Evolutionary conservation across 2,797 vertebrate species (phyloP).

Genomic region (Xerus rutilus): DNA sequence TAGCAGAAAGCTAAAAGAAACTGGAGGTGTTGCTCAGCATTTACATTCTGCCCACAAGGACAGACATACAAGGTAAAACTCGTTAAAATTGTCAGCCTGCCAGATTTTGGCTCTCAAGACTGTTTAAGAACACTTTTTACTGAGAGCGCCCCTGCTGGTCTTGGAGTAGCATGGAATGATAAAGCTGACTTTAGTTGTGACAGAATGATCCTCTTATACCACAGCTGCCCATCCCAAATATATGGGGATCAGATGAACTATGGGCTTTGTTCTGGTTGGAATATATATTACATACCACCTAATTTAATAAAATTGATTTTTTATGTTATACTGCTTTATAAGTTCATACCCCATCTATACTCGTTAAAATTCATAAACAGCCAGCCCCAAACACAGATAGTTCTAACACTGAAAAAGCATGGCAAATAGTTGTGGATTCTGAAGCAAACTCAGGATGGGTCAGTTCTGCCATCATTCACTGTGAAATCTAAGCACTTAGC

Average conservation of each 20-base stretch:
- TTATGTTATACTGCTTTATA: not conserved
- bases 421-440: not conserved
- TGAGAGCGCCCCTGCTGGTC: not conserved
- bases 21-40: not conserved
- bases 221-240: not conserved
- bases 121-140: not conserved
- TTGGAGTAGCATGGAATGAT: not conserved
- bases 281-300: not conserved
- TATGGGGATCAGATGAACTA: not conserved
- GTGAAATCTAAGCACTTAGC: rapidly evolving
- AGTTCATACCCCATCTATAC: not conserved
- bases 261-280: not conserved
- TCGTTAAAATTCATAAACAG: not conserved
- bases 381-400: not conserved
- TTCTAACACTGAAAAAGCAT: not conserved
- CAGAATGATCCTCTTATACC: not conserved
- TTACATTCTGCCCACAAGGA: not conserved
- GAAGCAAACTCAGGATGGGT: not conserved
- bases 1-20: not conserved
- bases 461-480: not conserved
- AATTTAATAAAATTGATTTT: not conserved
- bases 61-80: not conserved
- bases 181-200: not conserved
- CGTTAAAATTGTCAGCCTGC: not conserved
- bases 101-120: not conserved